Conservation (phyloP, 2,797 vertebrate genomes). For the Enteromius anoplus region DNA sequence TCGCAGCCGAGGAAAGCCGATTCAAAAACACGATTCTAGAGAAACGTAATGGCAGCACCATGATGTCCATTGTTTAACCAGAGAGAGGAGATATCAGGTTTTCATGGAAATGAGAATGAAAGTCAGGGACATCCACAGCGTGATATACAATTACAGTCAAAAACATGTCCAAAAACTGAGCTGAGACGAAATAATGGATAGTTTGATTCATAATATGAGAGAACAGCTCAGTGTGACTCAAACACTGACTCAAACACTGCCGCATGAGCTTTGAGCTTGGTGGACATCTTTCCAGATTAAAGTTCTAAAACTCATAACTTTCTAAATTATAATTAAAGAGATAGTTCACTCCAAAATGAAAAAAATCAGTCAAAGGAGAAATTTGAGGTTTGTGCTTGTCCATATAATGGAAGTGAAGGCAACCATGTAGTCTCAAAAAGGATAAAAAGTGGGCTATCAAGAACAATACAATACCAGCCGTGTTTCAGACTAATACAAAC, state of each 20-base stretch:
- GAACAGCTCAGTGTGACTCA: conserved; percentile 30
- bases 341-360: background rate
- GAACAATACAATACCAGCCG: background rate
- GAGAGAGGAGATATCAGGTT: conserved; percentile 5
- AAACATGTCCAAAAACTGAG: background rate
- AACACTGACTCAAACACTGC: background rate
- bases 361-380: background rate
- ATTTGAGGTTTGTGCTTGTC: background rate
- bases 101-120: conserved; percentile 7
- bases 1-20: conserved; percentile 56
- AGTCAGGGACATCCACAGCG: conserved; percentile 19
- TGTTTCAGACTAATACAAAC: background rate
- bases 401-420: background rate
- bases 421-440: background rate
- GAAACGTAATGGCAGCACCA: conserved; percentile 10
- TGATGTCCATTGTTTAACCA: conserved; percentile 19
- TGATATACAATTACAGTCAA: conserved; percentile 14
- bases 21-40: conserved; percentile 1
- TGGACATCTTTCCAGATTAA: conserved; percentile 15
- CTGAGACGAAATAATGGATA: background rate
- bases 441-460: background rate
- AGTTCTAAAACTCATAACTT: background rate
- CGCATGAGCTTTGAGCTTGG: background rate
- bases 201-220: background rate
- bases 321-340: background rate